Evolutionary conservation across 2,888 invertebrate genomes (phyloP), one percentile per base, ranked within the genome.

Genomic region (Branchellion lobata): DNA sequence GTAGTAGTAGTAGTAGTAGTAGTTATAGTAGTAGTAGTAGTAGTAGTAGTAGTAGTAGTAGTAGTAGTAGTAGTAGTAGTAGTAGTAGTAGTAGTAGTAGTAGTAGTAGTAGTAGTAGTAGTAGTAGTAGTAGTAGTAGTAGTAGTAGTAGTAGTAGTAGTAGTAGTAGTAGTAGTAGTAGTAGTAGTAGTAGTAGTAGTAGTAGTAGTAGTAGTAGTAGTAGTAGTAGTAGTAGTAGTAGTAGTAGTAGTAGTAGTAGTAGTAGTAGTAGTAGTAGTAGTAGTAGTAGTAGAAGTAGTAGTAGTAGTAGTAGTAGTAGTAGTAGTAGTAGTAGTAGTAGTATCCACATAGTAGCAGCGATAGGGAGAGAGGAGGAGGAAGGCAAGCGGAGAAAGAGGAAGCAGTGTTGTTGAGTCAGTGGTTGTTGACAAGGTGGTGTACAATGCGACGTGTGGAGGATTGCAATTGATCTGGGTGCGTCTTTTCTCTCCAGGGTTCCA

Each of bases 1-100:
- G 40, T 40, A 40, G 40, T 40, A 40, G 40, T 40, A 40, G 40
- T 14, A 40, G 14, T 14, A 40, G 40, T 40, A 40, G 40, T 8
- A 40, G 5, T 65, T 11, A 11, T 65, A 8, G 40, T 40, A 40
- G 40, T 40, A 40, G 40, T 40, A 40, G 40, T 40, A 40, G 40
- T 40, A 40, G 40, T 40, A 40, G 40, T 40, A 40, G 40, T 40
- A 40, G 40, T 40, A 40, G 40, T 40, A 40, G 29, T 65, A 27
- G 29, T 65, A 27, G 29, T 65, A 65, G 65, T 65, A 65, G 65
- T 65, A 65, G 65, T 65, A 65, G 65, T 65, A 65, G 65, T 65
- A 65, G 65, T 65, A 65, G 65, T 65, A 65, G 65, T 65, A 65
- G 65, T 65, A 65, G 65, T 65, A 65, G 65, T 65, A 65, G 65